Base-by-base conservation (phyloP, 2,797 vertebrate genomes). In the Hoplostethus atlanticus region DNA sequence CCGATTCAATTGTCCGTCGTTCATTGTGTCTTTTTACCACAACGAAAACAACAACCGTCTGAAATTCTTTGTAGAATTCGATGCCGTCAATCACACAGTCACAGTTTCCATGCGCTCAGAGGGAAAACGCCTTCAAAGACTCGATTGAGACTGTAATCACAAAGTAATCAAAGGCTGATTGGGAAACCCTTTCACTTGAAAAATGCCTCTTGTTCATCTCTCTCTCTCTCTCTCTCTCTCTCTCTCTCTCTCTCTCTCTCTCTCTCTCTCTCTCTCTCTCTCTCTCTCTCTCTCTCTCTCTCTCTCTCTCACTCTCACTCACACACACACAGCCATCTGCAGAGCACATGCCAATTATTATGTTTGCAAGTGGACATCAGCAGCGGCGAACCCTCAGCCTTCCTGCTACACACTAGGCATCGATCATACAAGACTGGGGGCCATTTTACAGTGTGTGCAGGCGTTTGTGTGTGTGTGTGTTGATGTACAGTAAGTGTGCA, bases 301-400 rank as follows among this genome's bases (percentile, higher is more conserved):
- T 13, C 28, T 6, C 54, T 13, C 54, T 7, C 30, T 7, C 54
- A 2, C 28, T 2, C 28, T 1, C 28, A 28, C 28, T 1, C 28
- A 28, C 28, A 28, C 28, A 2, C 28, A 28, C 28, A 56, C 31
- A 56, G 21, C 16, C 36, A 28, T n/a, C 66, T 59, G 46, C 42
- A 48, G 13, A 68, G 38, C 46, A 68, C 30, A 50, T 68, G 56
- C 52, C 25, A 16, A 16, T 36, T 59, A 59, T 51, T 59, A 47
- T 58, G 30, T 58, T 58, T 68, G 40, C n/a, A 59, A 58, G 46
- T 11, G 34, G 34, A 34, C 55, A 38, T 50, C 25, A 54, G 28
- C 42, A 58, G 21, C 17, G 13, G 30, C 54, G 46, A 50, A 17
- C 44, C 17, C 65, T 38, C 15, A 15, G 30, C 17, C 17, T 38